Evolutionary conservation across 2,888 invertebrate species (phyloP).

Genomic region (Morpho deidamia): DNA sequence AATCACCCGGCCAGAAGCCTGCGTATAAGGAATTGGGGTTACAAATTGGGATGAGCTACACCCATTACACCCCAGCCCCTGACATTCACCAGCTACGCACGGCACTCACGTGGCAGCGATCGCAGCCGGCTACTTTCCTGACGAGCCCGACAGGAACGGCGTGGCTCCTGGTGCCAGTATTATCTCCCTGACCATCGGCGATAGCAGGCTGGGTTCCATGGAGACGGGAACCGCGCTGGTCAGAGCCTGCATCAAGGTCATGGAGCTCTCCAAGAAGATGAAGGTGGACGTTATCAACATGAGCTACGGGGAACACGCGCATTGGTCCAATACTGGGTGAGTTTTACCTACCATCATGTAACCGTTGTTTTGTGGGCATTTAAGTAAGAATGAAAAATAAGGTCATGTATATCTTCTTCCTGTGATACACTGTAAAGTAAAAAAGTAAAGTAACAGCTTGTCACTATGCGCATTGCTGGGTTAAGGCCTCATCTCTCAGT

Average conservation of each 20-base stretch:
- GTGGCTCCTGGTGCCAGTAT: constrained; percentile 98
- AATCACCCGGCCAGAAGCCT: too few species aligned
- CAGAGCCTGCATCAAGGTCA: constrained; percentile 92
- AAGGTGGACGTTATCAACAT: constrained; percentile 95
- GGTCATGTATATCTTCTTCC: too few species aligned
- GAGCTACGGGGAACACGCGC: constrained; percentile 98
- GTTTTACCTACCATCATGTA: constrained; percentile 26
- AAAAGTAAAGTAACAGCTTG: too few species aligned
- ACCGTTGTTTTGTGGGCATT: too few species aligned
- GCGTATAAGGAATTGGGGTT: too few species aligned
- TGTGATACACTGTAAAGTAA: too few species aligned
- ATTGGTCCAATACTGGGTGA: constrained; percentile 94
- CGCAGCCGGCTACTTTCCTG: constrained; percentile 93
- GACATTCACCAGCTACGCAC: constrained; percentile 85
- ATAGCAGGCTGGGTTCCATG: constrained; percentile 94
- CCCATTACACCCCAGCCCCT: too few species aligned
- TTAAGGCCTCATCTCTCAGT: too few species aligned
- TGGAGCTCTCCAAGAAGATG: constrained; percentile 81
- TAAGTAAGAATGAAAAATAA: too few species aligned
- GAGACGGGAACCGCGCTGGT: constrained; percentile 97
- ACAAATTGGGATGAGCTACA: too few species aligned
- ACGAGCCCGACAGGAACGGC: constrained; percentile 92
- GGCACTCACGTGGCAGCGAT: constrained; percentile 99
- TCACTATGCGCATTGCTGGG: too few species aligned
- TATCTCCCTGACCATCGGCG: constrained; percentile 95